Evolutionary conservation across 92 coral and sea anemone genomes (phyloP).

Genomic region (Palythoa grandiflora): DNA sequence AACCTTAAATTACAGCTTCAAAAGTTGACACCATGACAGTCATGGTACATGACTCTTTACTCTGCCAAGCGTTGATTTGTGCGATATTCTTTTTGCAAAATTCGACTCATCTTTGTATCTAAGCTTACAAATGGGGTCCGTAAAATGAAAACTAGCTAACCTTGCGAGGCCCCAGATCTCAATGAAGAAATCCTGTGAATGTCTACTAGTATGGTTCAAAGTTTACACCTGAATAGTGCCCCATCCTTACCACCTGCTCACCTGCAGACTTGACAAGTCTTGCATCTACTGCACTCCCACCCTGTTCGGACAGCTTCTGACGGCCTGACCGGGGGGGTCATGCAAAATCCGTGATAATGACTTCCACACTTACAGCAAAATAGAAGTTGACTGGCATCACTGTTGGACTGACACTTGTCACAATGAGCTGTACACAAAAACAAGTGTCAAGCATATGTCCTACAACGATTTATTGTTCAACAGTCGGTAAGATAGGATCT

Average conservation of each 20-base stretch:
- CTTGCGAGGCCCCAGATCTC: background rate
- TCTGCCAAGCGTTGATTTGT: no score
- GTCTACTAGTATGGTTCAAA: background rate
- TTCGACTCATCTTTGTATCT: no score
- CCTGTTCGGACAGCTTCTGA: slow-evolving; percentile 89
- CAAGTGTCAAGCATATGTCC: background rate
- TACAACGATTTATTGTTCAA: background rate
- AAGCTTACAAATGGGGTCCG: no score
- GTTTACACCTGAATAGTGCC: background rate
- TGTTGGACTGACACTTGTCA: slow-evolving; percentile 89
- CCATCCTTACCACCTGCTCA: slow-evolving; percentile 7
- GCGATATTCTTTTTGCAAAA: no score
- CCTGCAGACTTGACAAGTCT: slow-evolving; percentile 95
- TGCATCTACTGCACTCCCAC: slow-evolving; percentile 96
- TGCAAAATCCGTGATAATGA: slow-evolving; percentile 92
- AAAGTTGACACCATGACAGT: no score
- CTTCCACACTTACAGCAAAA: slow-evolving; percentile 89
- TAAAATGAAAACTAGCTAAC: no score
- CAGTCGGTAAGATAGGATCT: background rate
- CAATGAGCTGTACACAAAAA: slow-evolving; percentile 76
- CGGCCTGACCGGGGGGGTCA: slow-evolving; percentile 80
- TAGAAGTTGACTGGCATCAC: slow-evolving; percentile 74
- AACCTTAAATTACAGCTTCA: background rate
- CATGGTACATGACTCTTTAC: no score
- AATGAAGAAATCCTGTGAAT: background rate